A percentile compares a stretch with the other conserved stretches of the same genome.
Evolutionary conservation across 1,140 invertebrate species (phyloP).

Genomic region (Chlorops oryzae): DNA sequence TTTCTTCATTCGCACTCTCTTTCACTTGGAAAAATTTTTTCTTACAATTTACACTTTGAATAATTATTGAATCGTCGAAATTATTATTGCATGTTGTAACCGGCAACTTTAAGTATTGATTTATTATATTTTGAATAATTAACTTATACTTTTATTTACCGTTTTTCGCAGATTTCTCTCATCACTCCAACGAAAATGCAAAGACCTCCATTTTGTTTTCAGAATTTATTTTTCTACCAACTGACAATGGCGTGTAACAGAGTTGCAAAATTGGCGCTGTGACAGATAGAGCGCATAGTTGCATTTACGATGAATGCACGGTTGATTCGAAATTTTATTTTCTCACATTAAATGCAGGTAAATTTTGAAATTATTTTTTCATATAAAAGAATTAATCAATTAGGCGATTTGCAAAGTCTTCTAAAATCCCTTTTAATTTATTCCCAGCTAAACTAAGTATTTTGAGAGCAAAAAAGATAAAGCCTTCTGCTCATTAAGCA

Average conservation of each 20-base stretch:
- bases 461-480: too few species aligned
- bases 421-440: too few species aligned
- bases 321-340: too few species aligned
- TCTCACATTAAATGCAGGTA: too few species aligned
- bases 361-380: too few species aligned
- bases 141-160: constrained; percentile 37
- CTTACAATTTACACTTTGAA: constrained; percentile 33
- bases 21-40: constrained; percentile 24
- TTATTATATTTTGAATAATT: constrained; percentile 28
- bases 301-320: too few species aligned
- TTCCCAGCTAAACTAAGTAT: too few species aligned
- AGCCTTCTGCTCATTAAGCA: too few species aligned
- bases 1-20: constrained; percentile 32
- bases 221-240: constrained; percentile 18
- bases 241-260: neutral
- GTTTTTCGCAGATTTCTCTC: constrained; percentile 43
- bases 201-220: constrained; percentile 48
- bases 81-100: constrained; percentile 26
- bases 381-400: too few species aligned
- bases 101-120: constrained; percentile 24
- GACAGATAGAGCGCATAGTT: too few species aligned
- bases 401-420: too few species aligned
- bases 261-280: neutral
- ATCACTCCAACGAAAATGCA: constrained; percentile 39
- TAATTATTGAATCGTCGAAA: constrained; percentile 23